phyloP scores from a whole-genome alignment of 2,797 vertebrate genomes.

The Parambassis ranga region DNA sequence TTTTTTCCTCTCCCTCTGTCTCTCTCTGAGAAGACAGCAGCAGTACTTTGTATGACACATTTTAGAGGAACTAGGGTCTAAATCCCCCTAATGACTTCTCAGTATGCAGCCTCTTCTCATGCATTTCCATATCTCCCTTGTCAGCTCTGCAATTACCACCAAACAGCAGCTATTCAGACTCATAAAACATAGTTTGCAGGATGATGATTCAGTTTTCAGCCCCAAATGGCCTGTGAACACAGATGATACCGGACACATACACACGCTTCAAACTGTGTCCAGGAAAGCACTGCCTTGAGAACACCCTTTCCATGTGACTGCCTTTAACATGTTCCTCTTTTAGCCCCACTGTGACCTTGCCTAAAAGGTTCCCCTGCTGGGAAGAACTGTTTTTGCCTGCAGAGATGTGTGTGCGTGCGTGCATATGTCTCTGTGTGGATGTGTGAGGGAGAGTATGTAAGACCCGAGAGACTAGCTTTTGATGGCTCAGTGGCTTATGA shows the following conservation, averaged over 20 bases:
- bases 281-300: constrained; percentile 19
- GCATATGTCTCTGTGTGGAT: constrained; percentile 3
- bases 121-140: constrained; percentile 16
- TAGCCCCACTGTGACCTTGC: constrained; percentile 51
- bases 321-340: constrained; percentile 40
- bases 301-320: constrained; percentile 46
- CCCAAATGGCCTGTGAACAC: background rate
- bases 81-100: constrained; percentile 26
- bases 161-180: constrained; percentile 3
- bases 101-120: constrained; percentile 5
- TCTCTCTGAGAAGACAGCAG: background rate
- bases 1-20: background rate
- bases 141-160: constrained; percentile 14
- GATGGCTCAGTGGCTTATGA: constrained; percentile 30
- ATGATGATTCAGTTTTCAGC: background rate
- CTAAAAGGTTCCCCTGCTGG: constrained; percentile 57
- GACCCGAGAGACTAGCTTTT: constrained; percentile 31
- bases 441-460: background rate
- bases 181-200: background rate
- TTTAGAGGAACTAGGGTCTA: constrained; percentile 12
- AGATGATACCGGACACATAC: constrained; percentile 3
- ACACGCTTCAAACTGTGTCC: background rate
- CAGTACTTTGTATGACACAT: constrained; percentile 1
- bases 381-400: constrained; percentile 19
- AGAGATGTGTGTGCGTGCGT: background rate